Conservation (phyloP, 2,888 invertebrate species). For the Patella caerulea region DNA sequence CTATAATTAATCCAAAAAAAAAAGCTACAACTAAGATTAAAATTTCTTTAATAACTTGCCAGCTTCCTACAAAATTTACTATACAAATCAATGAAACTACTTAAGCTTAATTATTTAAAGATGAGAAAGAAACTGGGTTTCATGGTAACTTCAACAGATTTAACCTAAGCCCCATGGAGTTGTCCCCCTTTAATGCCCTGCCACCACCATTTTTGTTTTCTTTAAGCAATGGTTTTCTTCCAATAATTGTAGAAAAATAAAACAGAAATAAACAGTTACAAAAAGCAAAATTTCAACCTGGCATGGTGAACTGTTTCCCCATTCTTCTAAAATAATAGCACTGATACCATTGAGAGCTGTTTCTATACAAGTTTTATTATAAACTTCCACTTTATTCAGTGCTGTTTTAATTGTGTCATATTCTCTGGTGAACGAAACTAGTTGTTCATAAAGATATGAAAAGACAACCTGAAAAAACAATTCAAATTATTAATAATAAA, state of each 20-base stretch:
- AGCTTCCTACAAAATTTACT: too few relatives aligned
- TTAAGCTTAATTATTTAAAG: too few relatives aligned
- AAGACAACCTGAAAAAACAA: constrained; percentile 69
- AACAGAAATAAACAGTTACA: too few relatives aligned
- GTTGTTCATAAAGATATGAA: constrained; percentile 70
- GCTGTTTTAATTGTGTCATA: constrained; percentile 85
- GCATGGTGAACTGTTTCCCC: constrained; percentile 87
- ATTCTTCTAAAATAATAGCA: constrained; percentile 85
- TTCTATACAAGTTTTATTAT: constrained; percentile 89
- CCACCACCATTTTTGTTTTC: too few relatives aligned
- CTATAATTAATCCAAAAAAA: constrained; percentile 67
- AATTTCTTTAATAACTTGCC: too few relatives aligned
- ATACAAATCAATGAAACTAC: too few relatives aligned
- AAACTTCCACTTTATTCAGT: constrained; percentile 83
- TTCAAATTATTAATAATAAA: constrained; percentile 1
- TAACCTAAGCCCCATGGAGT: too few relatives aligned
- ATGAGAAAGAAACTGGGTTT: too few relatives aligned
- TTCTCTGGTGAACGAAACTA: constrained; percentile 90
- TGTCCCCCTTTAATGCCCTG: too few relatives aligned
- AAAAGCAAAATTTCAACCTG: constrained; percentile 75
- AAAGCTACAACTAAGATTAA: not conserved
- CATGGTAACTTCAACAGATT: too few relatives aligned
- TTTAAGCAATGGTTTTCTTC: too few relatives aligned
- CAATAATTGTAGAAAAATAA: too few relatives aligned
- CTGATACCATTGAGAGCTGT: constrained; percentile 85